Base-by-base conservation (phyloP, 2,113 vertebrate genomes). In the Butorides virescens region DNA sequence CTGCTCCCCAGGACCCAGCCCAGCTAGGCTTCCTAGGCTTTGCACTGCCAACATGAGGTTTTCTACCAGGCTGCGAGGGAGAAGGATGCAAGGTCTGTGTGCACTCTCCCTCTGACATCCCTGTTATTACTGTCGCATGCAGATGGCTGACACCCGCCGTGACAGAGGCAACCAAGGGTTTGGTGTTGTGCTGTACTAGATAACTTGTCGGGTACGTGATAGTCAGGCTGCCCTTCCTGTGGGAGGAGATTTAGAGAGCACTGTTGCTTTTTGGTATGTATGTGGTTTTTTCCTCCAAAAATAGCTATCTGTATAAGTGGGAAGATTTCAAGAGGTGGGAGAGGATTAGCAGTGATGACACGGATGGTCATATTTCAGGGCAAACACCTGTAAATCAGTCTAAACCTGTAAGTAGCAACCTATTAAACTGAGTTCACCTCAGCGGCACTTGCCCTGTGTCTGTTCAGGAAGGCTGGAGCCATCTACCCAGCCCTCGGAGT, bases 301-400 rank as follows among this genome's bases (percentile, higher is more conserved):
- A 92, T 88, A 97, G 73, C 74, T 62, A 18, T 71, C 55, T 82
- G 83, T 79, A 5, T 11, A 80, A 95, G 91, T 70, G 91, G 81
- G 89, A 94, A 59, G 87, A 66, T 95, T 93, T 95, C 78, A 71
- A 71, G 89, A 82, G 86, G 65, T n/a, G 67, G 88, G 58, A 94
- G 81, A 92, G 86, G 85, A 94, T 97, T 93, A 95, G 73, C 55
- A 76, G 70, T 63, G 86, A 16, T 94, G 88, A 91, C 86, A 91
- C 8, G 52, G 91, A 68, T 82, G 90, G 93, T 95, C 92, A 74
- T 95, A 87, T 96, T 97, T 95, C 91, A 92, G 96, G 92, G 84
- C 91, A 92, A 96, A 95, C 84, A 96, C 97, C 95, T 92, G 94
- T 91, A 96, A 95, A 94, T 92, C 47, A 50, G 77, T 81, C 88